Evolutionary conservation across 1,140 invertebrate genomes (phyloP).

Genomic region (Luehdorfia chinensis): DNA sequence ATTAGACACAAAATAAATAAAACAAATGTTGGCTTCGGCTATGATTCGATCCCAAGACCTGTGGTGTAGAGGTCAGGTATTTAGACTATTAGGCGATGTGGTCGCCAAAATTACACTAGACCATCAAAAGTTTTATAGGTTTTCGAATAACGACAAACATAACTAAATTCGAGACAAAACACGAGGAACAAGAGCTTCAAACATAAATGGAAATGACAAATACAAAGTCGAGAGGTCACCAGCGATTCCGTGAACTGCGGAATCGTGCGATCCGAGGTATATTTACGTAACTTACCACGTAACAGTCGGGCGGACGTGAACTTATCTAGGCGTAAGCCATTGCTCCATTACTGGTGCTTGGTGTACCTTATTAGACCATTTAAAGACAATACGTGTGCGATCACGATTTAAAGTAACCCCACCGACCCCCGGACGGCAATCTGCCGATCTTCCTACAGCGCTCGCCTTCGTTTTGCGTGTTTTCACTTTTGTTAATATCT

Average conservation of each 20-base stretch:
- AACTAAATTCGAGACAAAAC: background rate
- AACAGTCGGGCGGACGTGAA: background rate
- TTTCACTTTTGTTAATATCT: background rate
- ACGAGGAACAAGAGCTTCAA: background rate
- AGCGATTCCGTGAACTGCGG: background rate
- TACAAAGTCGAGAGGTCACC: slow-evolving; percentile 7
- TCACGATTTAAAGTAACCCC: slow-evolving; percentile 6
- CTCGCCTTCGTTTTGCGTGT: slow-evolving; percentile 9
- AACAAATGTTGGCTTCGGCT: too few relatives aligned
- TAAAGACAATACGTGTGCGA: slow-evolving; percentile 13
- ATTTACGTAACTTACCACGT: background rate
- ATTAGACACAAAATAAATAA: too few relatives aligned
- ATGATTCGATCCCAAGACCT: too few relatives aligned
- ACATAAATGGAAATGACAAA: slow-evolving; percentile 4
- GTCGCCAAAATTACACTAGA: too few relatives aligned
- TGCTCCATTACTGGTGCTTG: slow-evolving; percentile 7
- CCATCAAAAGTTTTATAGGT: too few relatives aligned
- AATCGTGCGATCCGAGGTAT: slow-evolving; percentile 1
- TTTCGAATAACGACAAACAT: too few relatives aligned
- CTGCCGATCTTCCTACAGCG: slow-evolving; percentile 10
- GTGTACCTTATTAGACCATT: slow-evolving; percentile 14
- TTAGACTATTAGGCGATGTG: too few relatives aligned
- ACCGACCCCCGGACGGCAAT: background rate
- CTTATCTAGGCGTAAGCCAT: slow-evolving; percentile 1
- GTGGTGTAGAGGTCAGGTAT: too few relatives aligned